These are phyloP conservation scores for Benitochromis conjunctus DNA, from an alignment of 2,113 vertebrate species.

Conservation along the genomic window DNA sequence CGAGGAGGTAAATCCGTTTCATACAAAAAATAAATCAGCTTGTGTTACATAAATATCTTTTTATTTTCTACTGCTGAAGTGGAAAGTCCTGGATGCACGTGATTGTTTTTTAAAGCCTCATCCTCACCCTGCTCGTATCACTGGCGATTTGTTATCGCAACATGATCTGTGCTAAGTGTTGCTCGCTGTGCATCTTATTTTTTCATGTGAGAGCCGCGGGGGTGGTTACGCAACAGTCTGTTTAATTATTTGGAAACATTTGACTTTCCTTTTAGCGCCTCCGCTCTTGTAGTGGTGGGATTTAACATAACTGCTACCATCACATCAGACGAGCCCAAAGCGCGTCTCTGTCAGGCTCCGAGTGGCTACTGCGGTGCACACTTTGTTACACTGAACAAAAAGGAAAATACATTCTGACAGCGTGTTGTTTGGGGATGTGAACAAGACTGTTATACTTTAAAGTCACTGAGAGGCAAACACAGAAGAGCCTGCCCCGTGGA, in stretches of 20 bases:
- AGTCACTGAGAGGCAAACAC: not conserved
- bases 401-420: not conserved
- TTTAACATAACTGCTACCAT: not conserved
- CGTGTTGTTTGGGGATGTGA: not conserved
- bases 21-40: not conserved
- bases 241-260: slow-evolving; percentile 38
- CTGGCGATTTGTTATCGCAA: not conserved
- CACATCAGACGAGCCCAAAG: not conserved
- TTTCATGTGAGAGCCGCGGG: not conserved
- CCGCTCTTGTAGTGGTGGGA: not conserved
- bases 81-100: not conserved
- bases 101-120: not conserved
- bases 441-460: not conserved
- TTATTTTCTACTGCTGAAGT: not conserved
- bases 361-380: not conserved
- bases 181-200: not conserved
- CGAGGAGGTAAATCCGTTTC: not conserved
- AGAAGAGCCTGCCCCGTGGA: not conserved
- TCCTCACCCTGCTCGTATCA: not conserved
- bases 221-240: slow-evolving; percentile 29
- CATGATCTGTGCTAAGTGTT: not conserved
- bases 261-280: slow-evolving; percentile 19
- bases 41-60: not conserved
- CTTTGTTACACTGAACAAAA: not conserved
- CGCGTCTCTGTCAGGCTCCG: not conserved